A percentile compares a stretch with the other conserved stretches of the same genome.
Evolutionary conservation across 2,113 vertebrate genomes (phyloP).

Genomic region (Tenebrosternarchus preto): DNA sequence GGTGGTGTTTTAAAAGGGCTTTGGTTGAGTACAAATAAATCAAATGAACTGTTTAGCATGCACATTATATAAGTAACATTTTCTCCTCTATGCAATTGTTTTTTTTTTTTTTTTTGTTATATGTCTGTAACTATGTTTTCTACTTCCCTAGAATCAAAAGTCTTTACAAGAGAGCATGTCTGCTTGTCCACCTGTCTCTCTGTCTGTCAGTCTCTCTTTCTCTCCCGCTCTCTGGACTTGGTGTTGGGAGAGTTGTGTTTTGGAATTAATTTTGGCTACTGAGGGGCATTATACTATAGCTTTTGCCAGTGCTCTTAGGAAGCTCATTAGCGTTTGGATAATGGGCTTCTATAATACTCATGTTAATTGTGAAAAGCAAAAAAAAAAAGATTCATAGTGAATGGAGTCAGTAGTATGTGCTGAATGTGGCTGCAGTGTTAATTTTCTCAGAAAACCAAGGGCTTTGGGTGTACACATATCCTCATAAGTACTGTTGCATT

Average conservation of each 20-base stretch:
- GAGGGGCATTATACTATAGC: slow-evolving; percentile 51
- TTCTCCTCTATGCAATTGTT: not conserved
- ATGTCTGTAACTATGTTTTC: slow-evolving; percentile 26
- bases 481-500: slow-evolving; percentile 14
- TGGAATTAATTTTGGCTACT: slow-evolving; percentile 60
- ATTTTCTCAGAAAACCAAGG: slow-evolving; percentile 44
- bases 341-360: slow-evolving; percentile 37
- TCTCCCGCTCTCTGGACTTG: slow-evolving; percentile 1
- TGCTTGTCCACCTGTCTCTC: slow-evolving; percentile 22
- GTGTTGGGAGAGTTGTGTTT: slow-evolving; percentile 47
- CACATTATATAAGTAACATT: not conserved
- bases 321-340: slow-evolving; percentile 56
- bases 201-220: not conserved
- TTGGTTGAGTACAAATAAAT: slow-evolving; percentile 6
- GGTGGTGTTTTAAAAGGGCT: not conserved
- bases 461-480: slow-evolving; percentile 27
- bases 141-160: slow-evolving; percentile 9
- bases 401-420: slow-evolving; percentile 4
- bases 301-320: slow-evolving; percentile 59
- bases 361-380: slow-evolving; percentile 47
- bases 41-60: not conserved
- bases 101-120: slow-evolving; percentile 10
- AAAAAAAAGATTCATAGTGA: slow-evolving; percentile 51
- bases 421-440: slow-evolving; percentile 49
- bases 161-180: not conserved